Evolutionary conservation across 92 coral and sea anemone genomes (phyloP).

Genomic region (Phenganax stokvisi): DNA sequence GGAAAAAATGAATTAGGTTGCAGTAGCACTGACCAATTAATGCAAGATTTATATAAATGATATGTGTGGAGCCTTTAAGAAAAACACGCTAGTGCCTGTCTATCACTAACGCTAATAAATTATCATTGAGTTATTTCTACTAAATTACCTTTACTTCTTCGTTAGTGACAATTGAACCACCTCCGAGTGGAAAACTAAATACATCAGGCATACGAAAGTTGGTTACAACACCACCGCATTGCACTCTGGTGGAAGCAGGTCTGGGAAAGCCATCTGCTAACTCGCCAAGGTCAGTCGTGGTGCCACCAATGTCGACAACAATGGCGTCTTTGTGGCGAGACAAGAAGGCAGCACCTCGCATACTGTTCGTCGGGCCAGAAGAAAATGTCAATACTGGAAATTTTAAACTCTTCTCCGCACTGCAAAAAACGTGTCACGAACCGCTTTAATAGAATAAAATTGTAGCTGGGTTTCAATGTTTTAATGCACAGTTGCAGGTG

Average conservation of each 20-base stretch:
- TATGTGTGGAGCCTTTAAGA: too few species aligned
- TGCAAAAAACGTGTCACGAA: not conserved
- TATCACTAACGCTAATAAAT: too few species aligned
- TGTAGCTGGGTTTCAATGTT: not conserved
- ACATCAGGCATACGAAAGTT: conserved; percentile 98
- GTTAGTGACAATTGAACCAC: conserved; percentile 63
- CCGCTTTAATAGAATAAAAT: not conserved
- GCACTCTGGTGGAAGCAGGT: conserved; percentile 80
- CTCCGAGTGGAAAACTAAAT: conserved; percentile 81
- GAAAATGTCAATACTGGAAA: conserved; percentile 91
- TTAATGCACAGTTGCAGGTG: not conserved
- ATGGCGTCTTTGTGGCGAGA: conserved; percentile 75
- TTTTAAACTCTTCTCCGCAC: conserved; percentile 58
- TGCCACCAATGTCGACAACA: conserved; percentile 92
- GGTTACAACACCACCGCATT: conserved; percentile 92
- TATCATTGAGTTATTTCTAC: too few species aligned
- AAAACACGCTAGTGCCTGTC: too few species aligned
- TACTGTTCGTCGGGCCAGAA: conserved; percentile 95
- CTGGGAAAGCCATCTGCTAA: conserved; percentile 78
- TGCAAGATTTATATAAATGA: too few species aligned
- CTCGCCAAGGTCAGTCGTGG: conserved; percentile 83
- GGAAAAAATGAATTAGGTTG: too few species aligned
- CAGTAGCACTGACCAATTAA: too few species aligned
- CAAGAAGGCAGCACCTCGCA: conserved; percentile 90
- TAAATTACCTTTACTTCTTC: not conserved